Base-by-base conservation (phyloP, 2,113 vertebrate species). In the Bos indicus region DNA sequence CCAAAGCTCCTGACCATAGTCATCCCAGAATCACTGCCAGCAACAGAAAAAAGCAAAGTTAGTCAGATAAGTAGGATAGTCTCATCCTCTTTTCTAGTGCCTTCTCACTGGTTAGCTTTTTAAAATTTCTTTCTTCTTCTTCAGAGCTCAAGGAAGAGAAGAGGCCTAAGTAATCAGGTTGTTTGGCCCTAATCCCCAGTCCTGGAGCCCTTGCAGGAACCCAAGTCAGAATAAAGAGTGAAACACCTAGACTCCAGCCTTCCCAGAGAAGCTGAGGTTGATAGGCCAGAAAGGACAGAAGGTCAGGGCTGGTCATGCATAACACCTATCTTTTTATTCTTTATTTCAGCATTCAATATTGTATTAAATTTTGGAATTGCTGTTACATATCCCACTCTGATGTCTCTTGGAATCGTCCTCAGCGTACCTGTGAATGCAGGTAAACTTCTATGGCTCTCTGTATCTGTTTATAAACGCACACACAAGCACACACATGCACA, bases 321-420 rank as follows among this genome's bases (percentile, higher is more conserved):
- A n/a, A 98, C 43, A 12, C 12, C 1, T 0, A 0, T 11, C 19
- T 88, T 96, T 97, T 95, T 87, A 83, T 94, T 98, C 97, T 95
- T 62, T 96, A 59, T 98, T 97, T 92, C 99, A 99, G 99, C 99
- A 98, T 99, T 99, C 99, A 99, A 99, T 99, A 97, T 99, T 97
- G 99, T 99, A 98, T 98, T 99, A 97, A 99, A 99, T 99, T 99
- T 99, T 98, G 99, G 99, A 97, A 99, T 99, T 77, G 99, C 99
- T 21, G 98, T 99, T 97, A 99, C 99, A 0, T 99, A 99, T 97
- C 99, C 99, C 28, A 99, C 99, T 23, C 98, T 99, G 98, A 99
- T 99, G 98, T 99, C 99, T 88, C 99, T 99, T 48, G 99, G 99
- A 97, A 99, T 99, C 92, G 99, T 99, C 98, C 98, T 99, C 97